These are phyloP conservation scores for Petrophora chlorosata DNA, from an alignment of 2,888 invertebrate species.

Conservation along the genomic window DNA sequence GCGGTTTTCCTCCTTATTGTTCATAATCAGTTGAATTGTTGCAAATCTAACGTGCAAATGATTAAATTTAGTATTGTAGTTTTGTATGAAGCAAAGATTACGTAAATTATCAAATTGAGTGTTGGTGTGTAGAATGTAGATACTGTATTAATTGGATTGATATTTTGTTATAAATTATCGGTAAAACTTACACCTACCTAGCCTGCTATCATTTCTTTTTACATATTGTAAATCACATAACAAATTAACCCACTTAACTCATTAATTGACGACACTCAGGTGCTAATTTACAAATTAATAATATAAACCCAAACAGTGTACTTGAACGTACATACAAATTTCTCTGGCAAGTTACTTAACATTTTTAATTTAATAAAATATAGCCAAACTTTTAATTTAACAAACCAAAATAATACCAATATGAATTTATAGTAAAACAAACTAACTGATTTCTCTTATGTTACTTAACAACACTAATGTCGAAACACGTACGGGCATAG, in stretches of 20 bases:
- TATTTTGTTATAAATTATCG: not conserved
- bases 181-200: conserved; percentile 2
- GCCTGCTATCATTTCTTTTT: not conserved
- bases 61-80: too few relatives aligned
- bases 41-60: too few relatives aligned
- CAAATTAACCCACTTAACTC: conserved; percentile 38
- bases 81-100: too few relatives aligned
- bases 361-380: conserved; percentile 28
- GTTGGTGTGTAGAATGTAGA: not conserved
- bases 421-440: not conserved
- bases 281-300: conserved; percentile 40
- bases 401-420: not conserved
- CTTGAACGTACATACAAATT: conserved; percentile 45
- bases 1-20: too few relatives aligned
- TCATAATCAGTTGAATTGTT: too few relatives aligned
- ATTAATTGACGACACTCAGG: conserved; percentile 53
- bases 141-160: not conserved
- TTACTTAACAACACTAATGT: too few relatives aligned
- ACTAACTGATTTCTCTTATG: conserved; percentile 7
- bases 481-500: too few relatives aligned
- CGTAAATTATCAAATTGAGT: not conserved
- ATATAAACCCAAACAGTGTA: conserved; percentile 38
- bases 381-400: not conserved
- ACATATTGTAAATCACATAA: conserved; percentile 29
- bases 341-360: conserved; percentile 35